phyloP scores from a whole-genome alignment of 2,888 invertebrate species.

The Troides aeacus region DNA sequence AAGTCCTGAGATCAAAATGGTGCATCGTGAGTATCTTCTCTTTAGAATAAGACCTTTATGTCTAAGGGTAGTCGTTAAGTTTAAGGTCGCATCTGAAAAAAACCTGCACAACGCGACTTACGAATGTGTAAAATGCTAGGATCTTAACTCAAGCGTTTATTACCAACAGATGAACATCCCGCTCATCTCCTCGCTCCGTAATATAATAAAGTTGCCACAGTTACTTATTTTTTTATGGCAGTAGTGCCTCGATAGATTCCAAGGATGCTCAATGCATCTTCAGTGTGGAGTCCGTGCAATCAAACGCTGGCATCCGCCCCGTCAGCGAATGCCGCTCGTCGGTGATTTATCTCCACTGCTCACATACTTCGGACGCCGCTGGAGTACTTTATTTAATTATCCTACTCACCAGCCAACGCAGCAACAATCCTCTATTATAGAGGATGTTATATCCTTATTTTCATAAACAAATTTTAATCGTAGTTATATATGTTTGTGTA shows the following conservation, averaged over 20 bases:
- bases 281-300: conserved; percentile 38
- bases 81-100: too few relatives aligned
- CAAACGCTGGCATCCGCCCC: conserved; percentile 43
- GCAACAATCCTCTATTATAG: not conserved
- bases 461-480: too few relatives aligned
- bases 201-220: not conserved
- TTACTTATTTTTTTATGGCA: not conserved
- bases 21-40: too few relatives aligned
- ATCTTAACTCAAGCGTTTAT: too few relatives aligned
- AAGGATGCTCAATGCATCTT: conserved; percentile 9
- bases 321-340: conserved; percentile 37
- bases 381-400: conserved; percentile 40
- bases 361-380: conserved; percentile 43
- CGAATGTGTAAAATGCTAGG: too few relatives aligned
- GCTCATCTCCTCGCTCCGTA: not conserved
- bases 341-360: conserved; percentile 50
- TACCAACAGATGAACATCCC: too few relatives aligned
- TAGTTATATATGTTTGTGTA: too few relatives aligned
- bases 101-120: too few relatives aligned
- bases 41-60: too few relatives aligned
- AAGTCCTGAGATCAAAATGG: too few relatives aligned
- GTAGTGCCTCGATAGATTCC: not conserved
- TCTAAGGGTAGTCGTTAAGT: too few relatives aligned
- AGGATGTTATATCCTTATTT: not conserved
- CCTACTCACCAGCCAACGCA: conserved; percentile 13